Base-by-base conservation (phyloP, 2,113 vertebrate species). In the Strigops habroptila region DNA sequence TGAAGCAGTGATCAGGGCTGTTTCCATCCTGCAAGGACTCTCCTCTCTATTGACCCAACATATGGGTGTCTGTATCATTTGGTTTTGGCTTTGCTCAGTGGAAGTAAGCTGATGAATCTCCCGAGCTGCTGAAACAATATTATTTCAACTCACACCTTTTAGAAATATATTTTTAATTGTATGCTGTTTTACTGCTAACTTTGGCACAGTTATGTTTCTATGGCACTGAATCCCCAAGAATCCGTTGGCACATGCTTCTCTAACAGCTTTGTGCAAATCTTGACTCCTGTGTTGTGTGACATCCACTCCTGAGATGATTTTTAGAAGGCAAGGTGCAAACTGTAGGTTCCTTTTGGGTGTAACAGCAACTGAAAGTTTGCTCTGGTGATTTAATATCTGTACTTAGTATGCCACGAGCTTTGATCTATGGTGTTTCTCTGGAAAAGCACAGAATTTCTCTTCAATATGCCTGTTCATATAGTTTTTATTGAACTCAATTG, bases 381-480 rank as follows among this genome's bases (percentile, higher is more conserved):
- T 77, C 33, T 77, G 55, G 2, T 82, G 37, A 22, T 31, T 82
- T 41, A 25, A 22, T 27, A 19, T 19, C n/a, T 65, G 33, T 12
- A 3, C 12, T 55, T 39, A 2, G 23, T 17, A 4, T 19, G 14
- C 28, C 31, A 52, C 28, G 35, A 37, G 11, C 41, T 71, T 46
- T 52, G 18, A 22, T 15, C 23, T 11, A 0, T 10, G 28, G 16
- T 19, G 4, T 23, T 85, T 37, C 67, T 53, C 10, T 9, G 31
- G 46, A 35, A 48, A 57, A 80, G 43, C 1, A 1, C 16, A 27
- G 52, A 7, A 35, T 24, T 78, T 71, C 8, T 53, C 33, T 62
- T 69, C 5, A 5, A 5, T 1, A 0, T 24, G 24, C 21, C 39
- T 46, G 43, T 46, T 63, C 52, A 6, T 2, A 3, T 3, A 30